phyloP scores from a whole-genome alignment of 2,797 vertebrate genomes.

The Eulemur albifrons region DNA sequence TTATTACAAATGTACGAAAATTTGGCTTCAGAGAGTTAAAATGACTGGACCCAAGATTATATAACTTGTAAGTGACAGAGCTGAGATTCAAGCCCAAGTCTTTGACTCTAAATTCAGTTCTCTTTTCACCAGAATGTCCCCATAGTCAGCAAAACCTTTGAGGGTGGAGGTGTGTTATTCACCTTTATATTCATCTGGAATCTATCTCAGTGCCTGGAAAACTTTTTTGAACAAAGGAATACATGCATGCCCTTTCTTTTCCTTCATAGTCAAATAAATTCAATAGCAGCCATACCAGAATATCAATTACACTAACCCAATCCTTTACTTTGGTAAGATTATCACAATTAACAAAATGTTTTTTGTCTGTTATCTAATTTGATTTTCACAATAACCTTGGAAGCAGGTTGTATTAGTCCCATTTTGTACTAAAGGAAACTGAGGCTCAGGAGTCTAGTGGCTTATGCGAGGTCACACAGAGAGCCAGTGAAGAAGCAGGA shows the following conservation, averaged over 20 bases:
- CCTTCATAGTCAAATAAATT: not conserved
- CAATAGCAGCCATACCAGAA: not conserved
- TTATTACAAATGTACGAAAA: not conserved
- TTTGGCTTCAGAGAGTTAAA: slow-evolving; percentile 4
- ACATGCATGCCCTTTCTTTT: not conserved
- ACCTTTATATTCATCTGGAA: not conserved
- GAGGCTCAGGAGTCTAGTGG: not conserved
- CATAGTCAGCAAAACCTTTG: not conserved
- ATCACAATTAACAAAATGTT: not conserved
- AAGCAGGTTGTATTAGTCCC: not conserved
- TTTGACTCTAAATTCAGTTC: not conserved
- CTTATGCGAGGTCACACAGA: not conserved
- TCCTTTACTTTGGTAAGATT: slow-evolving; percentile 5
- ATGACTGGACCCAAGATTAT: not conserved
- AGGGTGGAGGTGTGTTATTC: not conserved
- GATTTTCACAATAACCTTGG: not conserved
- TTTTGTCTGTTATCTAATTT: not conserved
- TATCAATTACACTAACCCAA: not conserved
- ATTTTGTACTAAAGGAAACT: slow-evolving; percentile 18
- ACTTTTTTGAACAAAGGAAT: not conserved
- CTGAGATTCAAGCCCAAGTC: not conserved
- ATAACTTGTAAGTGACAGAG: not conserved
- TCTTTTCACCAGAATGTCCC: slow-evolving; percentile 7
- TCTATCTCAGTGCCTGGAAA: not conserved
- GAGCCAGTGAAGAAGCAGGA: not conserved